Conservation (phyloP, 2,113 vertebrate genomes). For the Phalacrocorax carbo region DNA sequence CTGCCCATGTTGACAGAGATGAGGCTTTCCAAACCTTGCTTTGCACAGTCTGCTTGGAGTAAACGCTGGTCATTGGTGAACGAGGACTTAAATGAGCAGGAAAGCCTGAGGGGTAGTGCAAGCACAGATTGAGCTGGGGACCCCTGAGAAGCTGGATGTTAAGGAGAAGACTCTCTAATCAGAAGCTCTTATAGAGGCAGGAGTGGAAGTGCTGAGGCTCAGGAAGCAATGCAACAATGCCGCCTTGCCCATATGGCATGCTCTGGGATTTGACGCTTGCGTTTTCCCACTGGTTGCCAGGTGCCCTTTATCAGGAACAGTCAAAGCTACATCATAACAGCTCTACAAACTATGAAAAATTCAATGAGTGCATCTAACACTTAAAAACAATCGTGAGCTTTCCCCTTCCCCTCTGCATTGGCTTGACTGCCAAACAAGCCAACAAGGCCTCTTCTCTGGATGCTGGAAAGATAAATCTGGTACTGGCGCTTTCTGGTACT, state of each 20-base stretch:
- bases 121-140: background rate
- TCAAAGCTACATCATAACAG: background rate
- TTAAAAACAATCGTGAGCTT: background rate
- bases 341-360: background rate
- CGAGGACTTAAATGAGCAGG: background rate
- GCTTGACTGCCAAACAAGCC: background rate
- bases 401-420: background rate
- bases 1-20: background rate
- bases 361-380: background rate
- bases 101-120: background rate
- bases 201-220: background rate
- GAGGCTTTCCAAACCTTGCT: background rate
- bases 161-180: background rate
- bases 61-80: background rate
- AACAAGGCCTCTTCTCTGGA: background rate
- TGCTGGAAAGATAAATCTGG: background rate
- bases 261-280: background rate
- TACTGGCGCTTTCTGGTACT: background rate
- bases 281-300: background rate
- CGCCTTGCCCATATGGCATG: background rate
- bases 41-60: background rate
- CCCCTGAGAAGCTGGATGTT: background rate
- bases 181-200: background rate
- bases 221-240: background rate
- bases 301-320: background rate